Conservation (phyloP, 2,113 vertebrate species). For the Phylloscopus trochiloides region DNA sequence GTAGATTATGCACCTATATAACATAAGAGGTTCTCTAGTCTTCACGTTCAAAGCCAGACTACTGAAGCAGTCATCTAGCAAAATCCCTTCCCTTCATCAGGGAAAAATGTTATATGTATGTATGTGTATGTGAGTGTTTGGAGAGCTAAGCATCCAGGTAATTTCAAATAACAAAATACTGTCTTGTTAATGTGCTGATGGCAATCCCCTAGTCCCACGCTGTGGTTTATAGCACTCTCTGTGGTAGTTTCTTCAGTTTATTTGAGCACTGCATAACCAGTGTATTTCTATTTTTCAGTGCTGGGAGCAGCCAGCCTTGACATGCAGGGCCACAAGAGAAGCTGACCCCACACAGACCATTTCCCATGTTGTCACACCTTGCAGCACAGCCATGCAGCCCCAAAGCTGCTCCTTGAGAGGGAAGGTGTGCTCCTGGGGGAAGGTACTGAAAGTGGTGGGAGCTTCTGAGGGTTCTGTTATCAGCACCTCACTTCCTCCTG, state of each 20-base stretch:
- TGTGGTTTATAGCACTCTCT: not conserved
- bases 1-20: not conserved
- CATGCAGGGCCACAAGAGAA: not conserved
- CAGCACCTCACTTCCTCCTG: not conserved
- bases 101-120: not conserved
- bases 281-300: not conserved
- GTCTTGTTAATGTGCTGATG: not conserved
- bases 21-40: not conserved
- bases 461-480: not conserved
- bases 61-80: not conserved
- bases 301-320: not conserved
- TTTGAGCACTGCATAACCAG: accelerated
- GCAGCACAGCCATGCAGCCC: accelerated
- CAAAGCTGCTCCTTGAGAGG: not conserved
- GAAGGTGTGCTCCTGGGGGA: not conserved
- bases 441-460: not conserved
- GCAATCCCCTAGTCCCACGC: not conserved
- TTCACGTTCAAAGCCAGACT: not conserved
- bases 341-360: accelerated
- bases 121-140: not conserved
- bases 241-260: not conserved
- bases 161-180: not conserved
- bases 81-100: not conserved
- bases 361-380: not conserved
- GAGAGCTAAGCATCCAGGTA: not conserved